Conservation (phyloP, 2,797 vertebrate species). For the Ptychobarbus kaznakovi region DNA sequence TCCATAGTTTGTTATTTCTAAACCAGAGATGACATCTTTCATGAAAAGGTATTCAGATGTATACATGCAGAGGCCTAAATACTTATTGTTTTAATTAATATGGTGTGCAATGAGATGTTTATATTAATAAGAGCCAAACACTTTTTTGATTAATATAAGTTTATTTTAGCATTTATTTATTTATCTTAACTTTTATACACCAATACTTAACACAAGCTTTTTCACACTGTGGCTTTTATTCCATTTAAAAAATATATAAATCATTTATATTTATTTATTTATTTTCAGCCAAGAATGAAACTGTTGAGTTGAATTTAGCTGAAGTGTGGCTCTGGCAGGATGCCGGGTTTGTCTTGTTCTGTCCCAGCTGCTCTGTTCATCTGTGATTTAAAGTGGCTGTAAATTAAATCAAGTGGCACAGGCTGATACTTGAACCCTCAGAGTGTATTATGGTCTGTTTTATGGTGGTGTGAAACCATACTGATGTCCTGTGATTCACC, state of each 20-base stretch:
- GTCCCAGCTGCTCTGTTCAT: constrained; percentile 12
- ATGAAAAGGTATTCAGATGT: background rate
- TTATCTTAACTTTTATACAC: background rate
- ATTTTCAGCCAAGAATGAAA: background rate
- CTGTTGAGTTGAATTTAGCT: background rate
- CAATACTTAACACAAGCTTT: background rate
- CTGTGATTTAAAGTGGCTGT: constrained; percentile 31
- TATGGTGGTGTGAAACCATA: constrained; percentile 43
- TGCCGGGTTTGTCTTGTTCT: constrained; percentile 10
- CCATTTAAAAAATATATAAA: too few relatives aligned
- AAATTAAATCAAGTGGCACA: constrained; percentile 36
- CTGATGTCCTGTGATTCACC: constrained; percentile 36
- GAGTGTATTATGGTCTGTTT: constrained; percentile 39
- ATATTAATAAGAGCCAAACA: background rate
- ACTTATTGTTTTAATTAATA: background rate
- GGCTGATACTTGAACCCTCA: constrained; percentile 22
- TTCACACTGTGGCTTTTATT: background rate
- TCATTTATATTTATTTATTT: too few relatives aligned
- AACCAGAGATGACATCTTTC: background rate
- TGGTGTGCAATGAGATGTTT: background rate
- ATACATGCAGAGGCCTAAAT: background rate
- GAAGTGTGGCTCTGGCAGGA: background rate
- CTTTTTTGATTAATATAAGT: background rate
- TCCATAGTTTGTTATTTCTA: background rate
- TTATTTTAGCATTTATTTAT: background rate